These are phyloP conservation scores for Pentalonia nigronervosa DNA, from an alignment of 1,140 invertebrate genomes.

Conservation along the genomic window DNA sequence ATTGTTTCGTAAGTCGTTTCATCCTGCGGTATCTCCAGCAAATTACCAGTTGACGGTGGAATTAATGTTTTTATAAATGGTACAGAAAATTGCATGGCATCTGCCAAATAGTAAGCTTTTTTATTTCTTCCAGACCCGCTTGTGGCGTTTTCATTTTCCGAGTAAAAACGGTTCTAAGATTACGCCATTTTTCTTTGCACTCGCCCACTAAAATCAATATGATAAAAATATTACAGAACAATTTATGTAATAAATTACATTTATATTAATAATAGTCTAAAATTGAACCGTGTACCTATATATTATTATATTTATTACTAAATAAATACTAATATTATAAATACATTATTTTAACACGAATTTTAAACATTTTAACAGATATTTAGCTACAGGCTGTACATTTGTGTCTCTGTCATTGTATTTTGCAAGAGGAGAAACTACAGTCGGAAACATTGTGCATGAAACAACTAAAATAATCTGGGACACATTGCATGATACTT, in stretches of 20 bases:
- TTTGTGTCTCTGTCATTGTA: slow-evolving; percentile 27
- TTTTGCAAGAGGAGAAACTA: slow-evolving; percentile 21
- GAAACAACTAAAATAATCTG: slow-evolving; percentile 38
- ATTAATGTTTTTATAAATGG: slow-evolving; percentile 40
- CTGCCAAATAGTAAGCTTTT: slow-evolving; percentile 34
- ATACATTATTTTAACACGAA: too few relatives aligned
- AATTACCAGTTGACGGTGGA: slow-evolving; percentile 19
- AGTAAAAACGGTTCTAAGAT: slow-evolving; percentile 42
- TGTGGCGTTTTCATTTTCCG: slow-evolving; percentile 31
- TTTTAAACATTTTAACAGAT: slow-evolving; percentile 22
- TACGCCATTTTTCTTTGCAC: slow-evolving; percentile 54
- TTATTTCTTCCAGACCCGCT: slow-evolving; percentile 20
- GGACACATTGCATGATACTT: neutral
- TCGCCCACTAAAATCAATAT: neutral
- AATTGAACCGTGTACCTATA: too few relatives aligned
- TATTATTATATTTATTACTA: too few relatives aligned
- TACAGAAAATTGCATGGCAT: slow-evolving; percentile 34
- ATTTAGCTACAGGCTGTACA: slow-evolving; percentile 14
- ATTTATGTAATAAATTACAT: neutral
- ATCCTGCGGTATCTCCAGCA: neutral
- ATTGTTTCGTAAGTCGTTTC: slow-evolving; percentile 29
- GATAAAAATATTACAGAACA: neutral
- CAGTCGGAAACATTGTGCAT: neutral
- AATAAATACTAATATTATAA: too few relatives aligned
- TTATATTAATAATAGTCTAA: too few relatives aligned